Percentiles rank a stretch among this genome's conserved stretches.
Conservation (phyloP, 2,888 invertebrate species). For the Odontocerum albicorne region DNA sequence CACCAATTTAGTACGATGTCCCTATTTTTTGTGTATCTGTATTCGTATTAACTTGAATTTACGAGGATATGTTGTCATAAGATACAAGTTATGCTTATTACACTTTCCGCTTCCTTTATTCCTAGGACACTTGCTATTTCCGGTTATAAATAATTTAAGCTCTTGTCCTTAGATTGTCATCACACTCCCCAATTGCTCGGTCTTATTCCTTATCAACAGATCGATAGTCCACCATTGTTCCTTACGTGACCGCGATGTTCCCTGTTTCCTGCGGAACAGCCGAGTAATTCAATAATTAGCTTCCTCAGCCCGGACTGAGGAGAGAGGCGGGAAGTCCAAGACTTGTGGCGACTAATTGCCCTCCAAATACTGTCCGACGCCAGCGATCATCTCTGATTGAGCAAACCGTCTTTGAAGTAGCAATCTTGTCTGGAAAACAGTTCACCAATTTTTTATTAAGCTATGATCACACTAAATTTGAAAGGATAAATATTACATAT, state of each 20-base stretch:
- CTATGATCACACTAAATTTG: too few species aligned
- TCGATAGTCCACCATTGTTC: constrained; percentile 17
- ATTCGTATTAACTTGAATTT: too few species aligned
- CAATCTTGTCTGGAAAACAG: too few species aligned
- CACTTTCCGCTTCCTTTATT: constrained; percentile 5
- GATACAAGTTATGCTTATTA: too few species aligned
- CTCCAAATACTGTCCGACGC: constrained; percentile 11
- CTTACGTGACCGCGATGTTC: constrained; percentile 22
- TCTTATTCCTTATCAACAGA: constrained; percentile 22
- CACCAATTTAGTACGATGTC: too few species aligned
- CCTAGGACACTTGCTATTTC: constrained; percentile 10
- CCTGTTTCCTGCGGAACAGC: constrained; percentile 22
- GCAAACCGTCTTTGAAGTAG: too few species aligned
- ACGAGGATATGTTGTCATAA: too few species aligned
- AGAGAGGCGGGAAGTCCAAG: constrained; percentile 3
- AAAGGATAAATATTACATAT: too few species aligned
- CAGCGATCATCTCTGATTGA: too few species aligned
- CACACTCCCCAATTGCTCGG: constrained; percentile 14
- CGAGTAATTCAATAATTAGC: constrained; percentile 3
- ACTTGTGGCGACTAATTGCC: constrained; percentile 11
- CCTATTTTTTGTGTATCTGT: too few species aligned
- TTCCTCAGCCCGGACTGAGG: neutral
- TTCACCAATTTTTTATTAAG: too few species aligned
- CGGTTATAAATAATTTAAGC: constrained; percentile 3
- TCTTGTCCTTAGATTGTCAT: constrained; percentile 8